Evolutionary conservation across 1,140 invertebrate species (phyloP), one percentile per base, ranked within the genome.

Genomic region (Pogonognathellus flavescens): DNA sequence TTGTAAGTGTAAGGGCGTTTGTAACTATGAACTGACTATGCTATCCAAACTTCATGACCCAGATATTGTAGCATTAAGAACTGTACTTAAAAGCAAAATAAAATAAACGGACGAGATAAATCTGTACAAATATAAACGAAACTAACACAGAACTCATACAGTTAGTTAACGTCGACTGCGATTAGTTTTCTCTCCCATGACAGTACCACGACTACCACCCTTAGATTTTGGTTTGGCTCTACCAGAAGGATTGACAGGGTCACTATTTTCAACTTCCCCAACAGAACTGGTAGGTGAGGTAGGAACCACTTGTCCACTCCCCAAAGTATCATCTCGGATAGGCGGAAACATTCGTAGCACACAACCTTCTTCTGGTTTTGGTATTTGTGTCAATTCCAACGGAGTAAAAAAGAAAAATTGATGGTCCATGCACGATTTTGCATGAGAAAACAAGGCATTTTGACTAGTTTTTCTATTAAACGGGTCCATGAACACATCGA

Each of bases 401-500:
- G 88, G 88, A 16, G 88, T 85, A 49, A 87, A 87, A 9, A 88
- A 80, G 57, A 88, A 86, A 59, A 86, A 88, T 70, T 88, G 88
- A 62, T 80, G 80, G n/a, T n/a, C n/a, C 31, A 13, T 18, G 0
- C 8, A 70, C 16, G 1, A 20, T 53, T 87, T 87, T 5, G 88
- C 88, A 82, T 88, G 87, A 16, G 70, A 52, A 13, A 84, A 82
- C 11, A 88, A 59, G 41, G 88, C 88, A 22, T 60, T 70, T 83
- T 88, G 86, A 70, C 88, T 88, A 1, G 85, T 55, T 52, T 85
- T 85, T 8, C 88, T 81, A 66, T 88, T 88, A 14, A 85, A 80
- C 0, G 88, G 80, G 57, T 88, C 97, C 95, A 99, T 99, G 90
- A 97, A 99, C 0, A 99, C 97, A 90, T 99, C 98, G 91, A 99